Percentiles rank a stretch among this genome's conserved stretches.
phyloP scores from a whole-genome alignment of 2,113 vertebrate species.

The Colistium nudipinnis region DNA sequence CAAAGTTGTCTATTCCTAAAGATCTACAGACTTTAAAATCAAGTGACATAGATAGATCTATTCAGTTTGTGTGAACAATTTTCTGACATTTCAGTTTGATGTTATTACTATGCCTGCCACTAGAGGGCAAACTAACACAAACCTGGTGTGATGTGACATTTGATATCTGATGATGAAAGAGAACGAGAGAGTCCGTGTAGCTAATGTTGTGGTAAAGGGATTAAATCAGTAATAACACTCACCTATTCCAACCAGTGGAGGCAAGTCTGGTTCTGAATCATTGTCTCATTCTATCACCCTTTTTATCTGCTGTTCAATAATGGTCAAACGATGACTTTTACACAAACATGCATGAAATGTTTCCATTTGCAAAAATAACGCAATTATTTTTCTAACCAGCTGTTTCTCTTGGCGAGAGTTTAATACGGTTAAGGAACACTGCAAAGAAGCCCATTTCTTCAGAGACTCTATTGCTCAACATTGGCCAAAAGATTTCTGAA shows the following conservation, averaged over 20 bases:
- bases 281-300: no score
- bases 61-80: not conserved
- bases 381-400: no score
- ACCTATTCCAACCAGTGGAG: not conserved
- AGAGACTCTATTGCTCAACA: slow-evolving; percentile 41
- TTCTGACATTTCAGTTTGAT: not conserved
- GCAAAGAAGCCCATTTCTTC: slow-evolving; percentile 19
- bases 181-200: not conserved
- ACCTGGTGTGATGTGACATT: no score
- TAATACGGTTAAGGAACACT: slow-evolving; percentile 12
- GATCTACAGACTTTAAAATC: not conserved
- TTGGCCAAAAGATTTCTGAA: slow-evolving; percentile 18
- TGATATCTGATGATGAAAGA: no score
- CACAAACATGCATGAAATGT: not conserved
- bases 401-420: slow-evolving; percentile 4
- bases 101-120: slow-evolving; percentile 10
- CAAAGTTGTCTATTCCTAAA: not conserved
- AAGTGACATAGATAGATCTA: no score
- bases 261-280: not conserved
- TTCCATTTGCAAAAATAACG: no score
- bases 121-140: slow-evolving; percentile 38
- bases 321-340: not conserved
- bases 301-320: not conserved
- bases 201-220: not conserved
- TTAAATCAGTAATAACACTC: not conserved